Evolutionary conservation across 2,888 invertebrate genomes (phyloP).

Genomic region (Adineta ricciae): DNA sequence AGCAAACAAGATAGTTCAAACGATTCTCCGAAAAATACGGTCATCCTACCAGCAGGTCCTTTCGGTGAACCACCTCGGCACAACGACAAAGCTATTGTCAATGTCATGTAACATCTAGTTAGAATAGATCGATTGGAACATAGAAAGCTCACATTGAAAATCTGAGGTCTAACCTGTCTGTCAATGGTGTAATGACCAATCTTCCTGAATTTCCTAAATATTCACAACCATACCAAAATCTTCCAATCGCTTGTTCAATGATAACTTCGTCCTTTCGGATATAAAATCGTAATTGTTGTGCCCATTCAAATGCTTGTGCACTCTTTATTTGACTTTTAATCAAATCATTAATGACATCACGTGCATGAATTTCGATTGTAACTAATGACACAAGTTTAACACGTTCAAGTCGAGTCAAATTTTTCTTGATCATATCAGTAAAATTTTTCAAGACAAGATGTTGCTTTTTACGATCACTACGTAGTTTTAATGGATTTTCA

Average conservation of each 20-base stretch:
- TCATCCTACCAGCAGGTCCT: slow-evolving; percentile 58
- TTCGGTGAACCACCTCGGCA: slow-evolving; percentile 96
- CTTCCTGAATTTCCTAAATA: slow-evolving; percentile 84
- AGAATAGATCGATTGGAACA: too few species aligned
- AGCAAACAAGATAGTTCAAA: too few species aligned
- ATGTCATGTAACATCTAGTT: slow-evolving; percentile 87
- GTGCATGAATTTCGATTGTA: slow-evolving; percentile 85
- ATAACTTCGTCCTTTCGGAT: slow-evolving; percentile 90
- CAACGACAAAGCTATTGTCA: slow-evolving; percentile 95
- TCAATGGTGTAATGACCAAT: slow-evolving; percentile 86
- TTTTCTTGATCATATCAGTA: slow-evolving; percentile 71
- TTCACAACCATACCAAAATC: slow-evolving; percentile 94
- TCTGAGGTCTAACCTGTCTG: slow-evolving; percentile 62
- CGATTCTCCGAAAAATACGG: too few species aligned
- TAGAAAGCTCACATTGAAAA: too few species aligned
- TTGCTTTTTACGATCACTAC: slow-evolving; percentile 68
- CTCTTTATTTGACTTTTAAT: slow-evolving; percentile 73
- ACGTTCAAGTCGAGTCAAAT: slow-evolving; percentile 70
- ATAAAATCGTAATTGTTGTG: slow-evolving; percentile 97
- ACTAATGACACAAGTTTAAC: slow-evolving; percentile 80
- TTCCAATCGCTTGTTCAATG: slow-evolving; percentile 73
- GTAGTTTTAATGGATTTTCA: slow-evolving; percentile 68
- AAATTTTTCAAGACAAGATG: slow-evolving; percentile 41
- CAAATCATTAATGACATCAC: slow-evolving; percentile 83
- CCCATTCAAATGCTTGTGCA: slow-evolving; percentile 90